Evolutionary conservation across 2,888 invertebrate genomes (phyloP), one percentile per base, ranked within the genome.

Genomic region (Leptinotarsa haldemani): DNA sequence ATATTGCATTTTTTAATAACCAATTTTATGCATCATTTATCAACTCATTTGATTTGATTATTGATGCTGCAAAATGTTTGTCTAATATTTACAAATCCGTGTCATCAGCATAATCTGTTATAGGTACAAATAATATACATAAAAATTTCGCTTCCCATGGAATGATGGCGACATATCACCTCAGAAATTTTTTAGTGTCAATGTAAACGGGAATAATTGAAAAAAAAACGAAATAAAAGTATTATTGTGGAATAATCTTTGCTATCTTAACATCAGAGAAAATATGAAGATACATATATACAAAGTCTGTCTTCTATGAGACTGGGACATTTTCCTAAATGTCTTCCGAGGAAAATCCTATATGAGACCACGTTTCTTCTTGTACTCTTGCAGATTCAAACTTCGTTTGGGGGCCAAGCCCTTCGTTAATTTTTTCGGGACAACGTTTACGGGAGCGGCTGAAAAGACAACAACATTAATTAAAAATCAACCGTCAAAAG

Each of bases 291-390:
- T 56, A 56, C 4, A 56, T 56, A 56, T 30, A 30, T 30, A 30
- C 30, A 25, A 25, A 22, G 13, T 56, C 15, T 13, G 9, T 56
- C 22, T 20, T 56, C 48, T 16, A 50, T 16, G n/a, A 4, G 15
- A 40, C 30, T 9, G 16, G 16, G 5, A 50, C 50, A 50, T n/a
- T n/a, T 40, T 61, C 61, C 30, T n/a, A 61, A 61, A 40, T 18
- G 18, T n/a, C 30, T 16, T 16, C 18, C 3, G 20, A 20, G 4
- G 13, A 13, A 20, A 81, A 75, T 84, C 85, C 85, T 86, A 87
- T 78, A 97, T 97, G 77, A 97, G 92, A 70, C 97, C 97, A 81
- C 96, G 92, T 84, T 96, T 94, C 88, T 96, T 96, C 89, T 97
- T 97, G 88, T 97, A 97, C 86, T 97, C 97, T 84, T 97, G 96